phyloP scores from a whole-genome alignment of 2,797 vertebrate species.

The Carcharodon carcharias region DNA sequence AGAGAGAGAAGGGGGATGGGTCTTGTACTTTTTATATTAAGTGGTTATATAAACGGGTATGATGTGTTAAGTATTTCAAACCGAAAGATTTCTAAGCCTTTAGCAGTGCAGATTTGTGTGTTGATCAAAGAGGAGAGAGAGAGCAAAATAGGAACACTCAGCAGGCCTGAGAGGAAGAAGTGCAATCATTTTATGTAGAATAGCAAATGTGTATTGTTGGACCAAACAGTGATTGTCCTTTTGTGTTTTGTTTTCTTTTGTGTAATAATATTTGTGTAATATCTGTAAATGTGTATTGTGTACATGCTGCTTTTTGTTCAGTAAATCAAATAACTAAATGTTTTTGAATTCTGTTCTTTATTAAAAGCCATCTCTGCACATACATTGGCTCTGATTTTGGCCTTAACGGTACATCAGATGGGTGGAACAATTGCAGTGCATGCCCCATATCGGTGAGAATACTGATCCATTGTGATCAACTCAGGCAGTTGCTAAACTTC shows the following conservation, averaged over 20 bases:
- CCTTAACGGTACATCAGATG: not conserved
- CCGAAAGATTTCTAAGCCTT: not conserved
- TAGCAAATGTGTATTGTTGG: slow-evolving; percentile 24
- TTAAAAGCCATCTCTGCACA: no score
- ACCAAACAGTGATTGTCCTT: slow-evolving; percentile 19
- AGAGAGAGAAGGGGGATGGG: not conserved
- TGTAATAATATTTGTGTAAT: slow-evolving; percentile 17
- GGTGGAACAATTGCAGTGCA: not conserved
- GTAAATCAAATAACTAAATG: slow-evolving; percentile 21
- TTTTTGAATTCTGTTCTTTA: not conserved
- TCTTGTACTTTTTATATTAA: not conserved
- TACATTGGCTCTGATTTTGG: not conserved
- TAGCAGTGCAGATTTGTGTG: not conserved
- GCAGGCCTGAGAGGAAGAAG: slow-evolving; percentile 29
- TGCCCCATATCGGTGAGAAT: not conserved
- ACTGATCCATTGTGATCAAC: not conserved
- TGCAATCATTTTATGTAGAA: slow-evolving; percentile 26
- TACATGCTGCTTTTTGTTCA: slow-evolving; percentile 30
- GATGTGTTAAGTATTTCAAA: slow-evolving; percentile 19
- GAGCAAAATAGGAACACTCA: slow-evolving; percentile 25
- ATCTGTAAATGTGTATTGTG: slow-evolving; percentile 33
- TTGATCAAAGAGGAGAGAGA: not conserved
- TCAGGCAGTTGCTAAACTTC: not conserved
- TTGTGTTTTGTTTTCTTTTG: slow-evolving; percentile 12
- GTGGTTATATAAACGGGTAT: slow-evolving; percentile 28